phyloP scores from a whole-genome alignment of 2,888 invertebrate species.

The Adineta ricciae region DNA sequence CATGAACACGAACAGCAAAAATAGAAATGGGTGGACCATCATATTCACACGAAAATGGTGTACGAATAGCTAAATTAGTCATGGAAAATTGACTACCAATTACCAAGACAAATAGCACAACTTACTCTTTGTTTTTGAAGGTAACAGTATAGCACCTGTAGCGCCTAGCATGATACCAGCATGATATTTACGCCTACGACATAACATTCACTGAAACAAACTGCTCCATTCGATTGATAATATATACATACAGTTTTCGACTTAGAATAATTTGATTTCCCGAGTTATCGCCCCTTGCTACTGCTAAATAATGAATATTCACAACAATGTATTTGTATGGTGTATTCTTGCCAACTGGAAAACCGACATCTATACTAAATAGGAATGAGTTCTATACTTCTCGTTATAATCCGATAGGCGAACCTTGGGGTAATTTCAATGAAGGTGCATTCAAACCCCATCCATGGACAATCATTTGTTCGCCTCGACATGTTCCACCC shows the following conservation, averaged over 20 bases:
- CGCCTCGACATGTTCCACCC: conserved; percentile 10
- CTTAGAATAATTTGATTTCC: conserved; percentile 73
- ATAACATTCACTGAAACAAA: neutral
- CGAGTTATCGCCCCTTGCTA: conserved; percentile 60
- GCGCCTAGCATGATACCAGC: conserved; percentile 27
- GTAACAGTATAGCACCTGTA: conserved; percentile 13
- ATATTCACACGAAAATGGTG: conserved; percentile 28
- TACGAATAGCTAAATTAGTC: neutral
- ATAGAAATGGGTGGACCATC: conserved; percentile 16
- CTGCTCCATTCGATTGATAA: conserved; percentile 34
- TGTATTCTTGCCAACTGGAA: conserved; percentile 74
- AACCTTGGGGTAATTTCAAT: conserved; percentile 22
- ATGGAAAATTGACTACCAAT: neutral
- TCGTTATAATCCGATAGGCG: neutral
- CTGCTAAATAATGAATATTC: conserved; percentile 69
- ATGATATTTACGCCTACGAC: conserved; percentile 23
- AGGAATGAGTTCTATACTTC: neutral
- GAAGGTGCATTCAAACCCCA: conserved; percentile 27
- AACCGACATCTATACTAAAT: conserved; percentile 63
- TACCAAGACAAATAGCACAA: neutral
- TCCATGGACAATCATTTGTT: conserved; percentile 20
- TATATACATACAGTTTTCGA: conserved; percentile 58
- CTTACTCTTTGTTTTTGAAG: conserved; percentile 16
- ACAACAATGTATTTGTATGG: conserved; percentile 76
- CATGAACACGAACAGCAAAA: conserved; percentile 30